Evolutionary conservation across 2,113 vertebrate genomes (phyloP), one percentile per base, ranked within the genome.

Genomic region (Nyctereutes procyonoides): DNA sequence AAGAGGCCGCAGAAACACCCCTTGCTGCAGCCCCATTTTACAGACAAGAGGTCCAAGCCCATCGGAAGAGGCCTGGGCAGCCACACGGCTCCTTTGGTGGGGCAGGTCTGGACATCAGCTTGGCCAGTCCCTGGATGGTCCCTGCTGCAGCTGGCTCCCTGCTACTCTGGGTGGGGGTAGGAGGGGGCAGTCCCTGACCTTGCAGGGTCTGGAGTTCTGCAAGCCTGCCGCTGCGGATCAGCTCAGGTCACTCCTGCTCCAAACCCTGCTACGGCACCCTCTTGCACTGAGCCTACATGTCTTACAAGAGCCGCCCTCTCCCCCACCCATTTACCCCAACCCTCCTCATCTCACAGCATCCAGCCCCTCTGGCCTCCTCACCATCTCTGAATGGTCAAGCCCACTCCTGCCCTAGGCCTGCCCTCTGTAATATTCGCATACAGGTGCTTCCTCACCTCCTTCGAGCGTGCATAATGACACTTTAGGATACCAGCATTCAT

Each of bases 71-170:
- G 20, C 22, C 28, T 15, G 30, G 56, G 26, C 3, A 24, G 74
- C 26, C 5, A 1, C 30, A 30, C 0, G 5, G 32, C 28, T 38
- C 19, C 13, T 56, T 4, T 30, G 51, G 63, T n/a, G 0, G 1
- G 51, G 24, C 0, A 0, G 48, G 30, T 65, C 56, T 87, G 55
- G 74, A 65, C 43, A 53, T 17, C 67, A 24, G 48, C 62, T 38
- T 20, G 74, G 76, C 13, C 20, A 3, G 1, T 48, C 1, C 7
- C 14, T 51, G 38, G 26, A 62, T 12, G 67, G 32, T 56, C 76
- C 55, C 76, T 94, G 73, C 76, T 8, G 24, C 22, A 43, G 76
- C 14, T 26, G 10, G 48, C 16, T 19, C 62, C 43, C 43, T 43
- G 38, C 0, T 38, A 51, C 10, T 0, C 65, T 2, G 20, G 26